Base-by-base conservation (phyloP, 2,113 vertebrate genomes). In the Cyanistes caeruleus region DNA sequence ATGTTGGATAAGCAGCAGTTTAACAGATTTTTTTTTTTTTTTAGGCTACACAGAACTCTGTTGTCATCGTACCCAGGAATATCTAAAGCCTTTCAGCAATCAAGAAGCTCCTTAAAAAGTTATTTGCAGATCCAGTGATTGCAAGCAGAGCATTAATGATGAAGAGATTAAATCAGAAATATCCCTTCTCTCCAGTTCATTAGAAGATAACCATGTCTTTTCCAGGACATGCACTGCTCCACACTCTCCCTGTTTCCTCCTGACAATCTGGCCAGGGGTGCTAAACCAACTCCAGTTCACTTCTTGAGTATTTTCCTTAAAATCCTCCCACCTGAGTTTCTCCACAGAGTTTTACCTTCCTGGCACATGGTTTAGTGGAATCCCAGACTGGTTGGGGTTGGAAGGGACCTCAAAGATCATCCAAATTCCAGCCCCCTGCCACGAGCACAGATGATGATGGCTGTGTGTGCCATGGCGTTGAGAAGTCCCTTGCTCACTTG, bases 1-100 rank as follows among this genome's bases (percentile, higher is more conserved):
- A 95, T 82, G 90, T 78, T 69, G 93, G 92, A 73, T 84, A 95
- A 84, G 92, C 94, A 90, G 77, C 90, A 56, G 87, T 63, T 81
- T 56, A 84, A 78, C 81, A 49, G 58, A 39, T 37, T 44, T 30
- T 83, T 62, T 18, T 41, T 90, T 68, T 78, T 64, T 62, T 69
- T 73, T 10, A 77, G 65, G 30, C 65, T 67, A 8, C 68, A 84
- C 24, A 82, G 90, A 93, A 59, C 68, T 35, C 10, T n/a, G 55
- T 24, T 79, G 52, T 82, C 52, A 28, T 27, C 4, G 0, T 27
- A 22, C n/a, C 41, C 67, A 46, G 68, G 92, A 83, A 90, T 7
- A 67, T 3, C 30, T 30, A 65, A 31, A 60, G 69, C 69, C 55
- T 87, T 80, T 37, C 41, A 87, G 93, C 90, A 96, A 95, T 83